Conservation (phyloP, 35 echinoderm and acorn worm species). For the Holothuria glaberrima region DNA sequence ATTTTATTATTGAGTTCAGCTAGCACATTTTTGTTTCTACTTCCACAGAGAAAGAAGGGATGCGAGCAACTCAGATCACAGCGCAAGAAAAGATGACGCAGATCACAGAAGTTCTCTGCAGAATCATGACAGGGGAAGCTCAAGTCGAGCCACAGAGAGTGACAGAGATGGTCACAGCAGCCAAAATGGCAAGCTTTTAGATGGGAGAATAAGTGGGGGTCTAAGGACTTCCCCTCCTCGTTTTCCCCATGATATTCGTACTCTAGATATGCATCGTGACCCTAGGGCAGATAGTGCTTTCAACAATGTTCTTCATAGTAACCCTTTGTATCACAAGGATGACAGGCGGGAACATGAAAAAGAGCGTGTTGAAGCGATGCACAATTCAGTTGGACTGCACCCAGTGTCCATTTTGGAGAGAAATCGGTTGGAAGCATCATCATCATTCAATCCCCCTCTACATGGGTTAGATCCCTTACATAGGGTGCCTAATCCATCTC, state of each 20-base stretch:
- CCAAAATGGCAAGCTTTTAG: slow-evolving; percentile 56
- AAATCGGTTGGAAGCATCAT: slow-evolving; percentile 61
- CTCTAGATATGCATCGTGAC: slow-evolving; percentile 45
- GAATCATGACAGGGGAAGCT: slow-evolving; percentile 53
- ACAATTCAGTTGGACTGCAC: slow-evolving; percentile 44
- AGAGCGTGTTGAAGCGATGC: slow-evolving; percentile 47
- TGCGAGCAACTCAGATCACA: slow-evolving; percentile 30
- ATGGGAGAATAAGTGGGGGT: slow-evolving; percentile 42
- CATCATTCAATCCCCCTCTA: slow-evolving; percentile 59
- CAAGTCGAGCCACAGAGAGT: slow-evolving; percentile 11
- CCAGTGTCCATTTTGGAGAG: slow-evolving; percentile 78
- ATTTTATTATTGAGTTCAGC: too few relatives aligned
- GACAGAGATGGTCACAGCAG: slow-evolving; percentile 40
- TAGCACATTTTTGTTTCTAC: slow-evolving; percentile 37
- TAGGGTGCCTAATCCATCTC: slow-evolving; percentile 35
- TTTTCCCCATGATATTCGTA: slow-evolving; percentile 34
- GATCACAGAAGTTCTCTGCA: slow-evolving; percentile 52
- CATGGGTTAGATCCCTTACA: slow-evolving; percentile 62
- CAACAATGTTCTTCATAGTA: slow-evolving; percentile 81
- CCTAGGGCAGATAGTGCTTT: slow-evolving; percentile 84
- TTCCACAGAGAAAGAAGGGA: slow-evolving; percentile 65
- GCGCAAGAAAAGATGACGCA: slow-evolving; percentile 41
- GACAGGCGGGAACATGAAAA: slow-evolving; percentile 74
- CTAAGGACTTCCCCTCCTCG: slow-evolving; percentile 36
- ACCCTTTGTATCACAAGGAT: slow-evolving; percentile 66